Base-by-base conservation (phyloP, 2,797 vertebrate genomes). In the Lepus oiostolus region DNA sequence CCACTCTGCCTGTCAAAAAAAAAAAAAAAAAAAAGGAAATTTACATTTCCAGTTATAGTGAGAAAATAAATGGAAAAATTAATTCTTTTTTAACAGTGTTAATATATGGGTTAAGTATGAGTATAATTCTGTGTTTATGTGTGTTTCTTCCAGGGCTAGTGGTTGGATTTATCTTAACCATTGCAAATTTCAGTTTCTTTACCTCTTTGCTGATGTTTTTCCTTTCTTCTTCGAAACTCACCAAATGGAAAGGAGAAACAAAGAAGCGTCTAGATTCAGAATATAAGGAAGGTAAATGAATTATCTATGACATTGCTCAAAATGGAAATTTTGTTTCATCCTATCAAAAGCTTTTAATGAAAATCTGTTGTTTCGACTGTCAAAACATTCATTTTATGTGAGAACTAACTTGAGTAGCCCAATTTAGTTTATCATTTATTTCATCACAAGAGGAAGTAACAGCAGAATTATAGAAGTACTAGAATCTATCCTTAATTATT, bases 141-240 rank as follows among this genome's bases (percentile, higher is more conserved):
- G 9, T 97, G 68, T 97, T 95, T 95, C 79, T 95, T 95, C 74
- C 97, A 99, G 99, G 99, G 17, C 96, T 99, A 30, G 98, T 99
- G 88, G 99, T 99, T 68, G 99, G 99, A 63, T 99, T 99, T 91
- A 98, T 99, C 97, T 97, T 99, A 95, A 99, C 99, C 26, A 98
- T 99, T 98, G 99, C 99, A 96, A 99, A 99, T 98, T 98, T 98
- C 96, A 99, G 99, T 98, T 99, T 99, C 98, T 99, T 99, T 98
- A 98, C 98, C 16, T 97, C 99, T 67, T 98, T 99, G 97, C 95
- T 99, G 85, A 98, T 98, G 24, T 99, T 99, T 98, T 99, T 99
- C 97, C 84, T 99, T 97, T 99, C 99, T 90, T 99, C 99, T 94
- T 99, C 99, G 94, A 99, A 98, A 98, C 99, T 99, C 96, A 99